A percentile compares a stretch with the other conserved stretches of the same genome.
Conservation (phyloP, 2,888 invertebrate species). For the Heteromurus nitidus region DNA sequence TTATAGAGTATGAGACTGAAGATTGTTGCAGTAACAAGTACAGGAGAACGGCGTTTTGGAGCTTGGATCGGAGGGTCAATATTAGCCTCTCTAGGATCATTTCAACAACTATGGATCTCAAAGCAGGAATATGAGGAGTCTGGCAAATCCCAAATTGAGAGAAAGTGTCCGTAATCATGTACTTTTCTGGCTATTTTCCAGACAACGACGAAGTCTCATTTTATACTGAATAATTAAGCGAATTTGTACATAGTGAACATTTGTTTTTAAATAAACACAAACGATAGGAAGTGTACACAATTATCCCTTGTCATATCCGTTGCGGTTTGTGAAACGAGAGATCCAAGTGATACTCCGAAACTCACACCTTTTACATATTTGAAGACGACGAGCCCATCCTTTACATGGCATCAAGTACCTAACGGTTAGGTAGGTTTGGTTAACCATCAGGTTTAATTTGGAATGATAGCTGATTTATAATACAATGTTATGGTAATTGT, state of each 20-base stretch:
- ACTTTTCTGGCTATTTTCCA: background rate
- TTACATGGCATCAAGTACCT: too few species aligned
- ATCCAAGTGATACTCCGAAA: too few species aligned
- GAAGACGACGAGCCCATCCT: too few species aligned
- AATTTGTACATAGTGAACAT: too few species aligned
- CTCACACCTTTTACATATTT: too few species aligned
- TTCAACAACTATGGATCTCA: constrained; percentile 99
- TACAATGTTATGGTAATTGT: constrained; percentile 4
- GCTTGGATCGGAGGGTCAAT: constrained; percentile 99
- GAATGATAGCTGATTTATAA: too few species aligned
- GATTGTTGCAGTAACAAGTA: constrained; percentile 92
- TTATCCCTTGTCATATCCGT: too few species aligned
- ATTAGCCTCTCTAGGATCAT: constrained; percentile 97
- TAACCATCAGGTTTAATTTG: too few species aligned
- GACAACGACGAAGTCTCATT: background rate
- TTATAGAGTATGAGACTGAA: constrained; percentile 90
- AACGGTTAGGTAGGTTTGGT: too few species aligned
- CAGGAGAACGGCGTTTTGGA: constrained; percentile 93
- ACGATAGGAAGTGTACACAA: too few species aligned
- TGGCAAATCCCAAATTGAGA: constrained; percentile 96
- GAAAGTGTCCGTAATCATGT: constrained; percentile 84
- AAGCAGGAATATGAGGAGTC: constrained; percentile 99
- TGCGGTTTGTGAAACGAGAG: too few species aligned
- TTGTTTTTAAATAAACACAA: too few species aligned
- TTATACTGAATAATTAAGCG: background rate